Conservation (phyloP, 2,113 vertebrate genomes). For the Circaetus gallicus region DNA sequence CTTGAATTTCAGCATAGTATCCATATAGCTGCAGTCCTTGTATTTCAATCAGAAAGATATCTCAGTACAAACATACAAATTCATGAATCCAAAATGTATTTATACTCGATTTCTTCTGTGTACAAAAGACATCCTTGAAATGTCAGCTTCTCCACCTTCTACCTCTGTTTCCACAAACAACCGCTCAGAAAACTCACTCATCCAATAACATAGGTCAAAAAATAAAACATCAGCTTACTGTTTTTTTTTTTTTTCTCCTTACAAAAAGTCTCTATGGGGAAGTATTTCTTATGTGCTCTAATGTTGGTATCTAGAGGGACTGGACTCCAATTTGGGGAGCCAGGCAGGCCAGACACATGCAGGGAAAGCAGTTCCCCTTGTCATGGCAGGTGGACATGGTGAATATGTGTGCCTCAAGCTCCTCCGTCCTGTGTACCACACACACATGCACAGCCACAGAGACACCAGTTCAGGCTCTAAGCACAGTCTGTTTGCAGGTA, state of each 20-base stretch:
- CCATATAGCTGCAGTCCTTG: not conserved
- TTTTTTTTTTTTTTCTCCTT: not conserved
- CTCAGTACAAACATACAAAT: not conserved
- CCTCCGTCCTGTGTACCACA: not conserved
- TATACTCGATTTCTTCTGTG: not conserved
- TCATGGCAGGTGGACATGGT: rapidly evolving
- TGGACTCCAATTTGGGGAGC: not conserved
- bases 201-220: not conserved
- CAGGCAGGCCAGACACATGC: not conserved
- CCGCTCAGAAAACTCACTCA: not conserved
- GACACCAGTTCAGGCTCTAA: not conserved
- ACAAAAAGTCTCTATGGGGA: not conserved
- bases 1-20: not conserved
- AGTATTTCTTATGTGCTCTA: not conserved
- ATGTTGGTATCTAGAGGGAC: not conserved
- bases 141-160: not conserved
- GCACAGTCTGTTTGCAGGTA: not conserved
- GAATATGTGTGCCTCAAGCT: not conserved
- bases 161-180: not conserved
- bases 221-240: not conserved
- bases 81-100: not conserved
- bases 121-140: not conserved
- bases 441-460: not conserved
- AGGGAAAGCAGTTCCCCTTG: not conserved
- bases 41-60: not conserved